A percentile compares a stretch with the other conserved stretches of the same genome.
Conservation (phyloP, 2,888 invertebrate species). For the Lepidochrysops patricia region DNA sequence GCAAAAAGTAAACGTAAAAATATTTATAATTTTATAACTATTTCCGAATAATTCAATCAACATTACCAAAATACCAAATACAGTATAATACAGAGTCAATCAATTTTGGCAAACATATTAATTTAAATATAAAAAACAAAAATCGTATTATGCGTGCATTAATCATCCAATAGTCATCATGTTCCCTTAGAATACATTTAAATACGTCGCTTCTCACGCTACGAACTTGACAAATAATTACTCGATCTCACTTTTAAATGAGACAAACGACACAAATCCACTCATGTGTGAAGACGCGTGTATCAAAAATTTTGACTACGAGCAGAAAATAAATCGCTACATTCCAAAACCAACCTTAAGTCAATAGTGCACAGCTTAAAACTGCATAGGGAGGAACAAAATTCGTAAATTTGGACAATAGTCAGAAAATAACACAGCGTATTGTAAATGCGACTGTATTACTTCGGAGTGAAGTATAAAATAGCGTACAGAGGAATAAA, state of each 20-base stretch:
- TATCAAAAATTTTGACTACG: conserved; percentile 33
- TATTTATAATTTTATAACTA: too few relatives aligned
- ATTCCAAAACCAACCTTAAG: neutral
- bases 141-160: neutral
- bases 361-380: conserved; percentile 22
- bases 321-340: conserved; percentile 26
- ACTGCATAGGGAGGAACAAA: conserved; percentile 3
- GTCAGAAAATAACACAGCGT: conserved; percentile 25
- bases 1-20: too few relatives aligned
- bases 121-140: neutral
- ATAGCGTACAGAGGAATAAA: conserved; percentile 18
- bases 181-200: neutral
- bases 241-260: conserved; percentile 54
- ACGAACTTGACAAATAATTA: conserved; percentile 53
- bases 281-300: conserved; percentile 62
- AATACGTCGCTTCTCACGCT: conserved; percentile 47
- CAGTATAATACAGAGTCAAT: too few relatives aligned
- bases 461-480: conserved; percentile 22
- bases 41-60: too few relatives aligned
- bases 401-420: conserved; percentile 29
- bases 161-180: neutral
- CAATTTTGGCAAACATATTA: neutral
- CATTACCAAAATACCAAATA: too few relatives aligned
- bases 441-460: neutral
- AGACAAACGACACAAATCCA: conserved; percentile 63